A percentile compares a stretch with the other conserved stretches of the same genome.
These are phyloP conservation scores for Scylla paramamosain DNA, from an alignment of 1,140 invertebrate species.

Conservation along the genomic window DNA sequence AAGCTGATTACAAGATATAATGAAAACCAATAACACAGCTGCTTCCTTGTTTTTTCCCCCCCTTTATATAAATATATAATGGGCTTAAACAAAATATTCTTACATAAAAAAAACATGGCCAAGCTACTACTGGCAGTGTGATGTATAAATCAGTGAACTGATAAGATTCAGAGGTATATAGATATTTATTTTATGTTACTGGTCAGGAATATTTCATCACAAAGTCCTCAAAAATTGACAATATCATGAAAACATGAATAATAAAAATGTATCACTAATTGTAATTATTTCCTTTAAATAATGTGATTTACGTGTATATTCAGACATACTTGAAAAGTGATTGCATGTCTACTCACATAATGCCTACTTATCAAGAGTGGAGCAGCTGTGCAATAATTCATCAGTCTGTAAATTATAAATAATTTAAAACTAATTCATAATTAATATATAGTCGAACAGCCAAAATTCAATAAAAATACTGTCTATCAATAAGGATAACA, in stretches of 20 bases:
- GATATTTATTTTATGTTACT: background rate
- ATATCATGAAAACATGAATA: background rate
- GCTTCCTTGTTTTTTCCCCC: background rate
- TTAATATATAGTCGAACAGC: background rate
- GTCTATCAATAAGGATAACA: background rate
- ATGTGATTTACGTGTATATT: background rate
- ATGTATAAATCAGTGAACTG: background rate
- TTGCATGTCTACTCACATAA: background rate
- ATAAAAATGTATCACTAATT: background rate
- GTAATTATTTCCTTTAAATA: background rate
- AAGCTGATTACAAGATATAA: constrained; percentile 21
- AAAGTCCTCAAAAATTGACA: background rate
- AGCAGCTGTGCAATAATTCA: background rate
- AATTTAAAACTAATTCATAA: background rate
- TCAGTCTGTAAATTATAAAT: background rate
- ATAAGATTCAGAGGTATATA: background rate
- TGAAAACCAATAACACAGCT: constrained; percentile 1
- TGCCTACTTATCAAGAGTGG: background rate
- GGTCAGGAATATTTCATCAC: background rate
- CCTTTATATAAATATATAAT: background rate
- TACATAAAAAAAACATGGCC: background rate
- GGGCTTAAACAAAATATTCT: background rate
- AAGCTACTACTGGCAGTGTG: background rate
- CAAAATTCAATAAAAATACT: background rate
- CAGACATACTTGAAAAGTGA: background rate